Evolutionary conservation across 2,113 vertebrate genomes (phyloP).

Genomic region (Microtus richardsoni): DNA sequence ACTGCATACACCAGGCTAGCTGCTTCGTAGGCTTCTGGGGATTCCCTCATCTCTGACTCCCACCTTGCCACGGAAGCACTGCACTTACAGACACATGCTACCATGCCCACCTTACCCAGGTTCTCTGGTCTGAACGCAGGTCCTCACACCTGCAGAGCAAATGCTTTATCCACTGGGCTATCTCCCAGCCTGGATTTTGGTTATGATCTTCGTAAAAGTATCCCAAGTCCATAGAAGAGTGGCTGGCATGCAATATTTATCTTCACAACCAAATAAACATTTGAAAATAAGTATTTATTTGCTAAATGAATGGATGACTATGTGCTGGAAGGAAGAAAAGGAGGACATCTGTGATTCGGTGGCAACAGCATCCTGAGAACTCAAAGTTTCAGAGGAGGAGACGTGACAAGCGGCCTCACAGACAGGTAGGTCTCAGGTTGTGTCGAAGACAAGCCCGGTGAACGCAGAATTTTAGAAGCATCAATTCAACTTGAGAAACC

Average conservation of each 20-base stretch:
- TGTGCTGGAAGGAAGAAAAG: neutral
- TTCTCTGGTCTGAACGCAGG: neutral
- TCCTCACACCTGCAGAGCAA: neutral
- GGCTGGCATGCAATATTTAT: neutral
- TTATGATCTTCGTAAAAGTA: neutral
- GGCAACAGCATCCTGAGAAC: neutral
- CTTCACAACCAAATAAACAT: neutral
- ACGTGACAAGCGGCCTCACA: neutral
- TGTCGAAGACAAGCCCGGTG: neutral
- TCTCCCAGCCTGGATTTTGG: neutral
- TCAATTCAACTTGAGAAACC: neutral
- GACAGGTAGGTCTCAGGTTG: neutral
- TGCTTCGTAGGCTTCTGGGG: neutral
- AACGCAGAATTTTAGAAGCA: neutral
- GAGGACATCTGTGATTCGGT: neutral
- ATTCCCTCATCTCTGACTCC: neutral
- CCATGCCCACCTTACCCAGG: neutral
- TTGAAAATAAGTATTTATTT: neutral
- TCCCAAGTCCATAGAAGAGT: neutral
- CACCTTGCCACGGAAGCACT: neutral
- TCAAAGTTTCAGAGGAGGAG: neutral
- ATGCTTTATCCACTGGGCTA: neutral
- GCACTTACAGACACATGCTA: neutral
- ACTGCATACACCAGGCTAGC: neutral
- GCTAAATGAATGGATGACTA: neutral